Evolutionary conservation across 37 sponge, comb jelly and placozoan genomes (phyloP).

Genomic region (Beroe ovata): DNA sequence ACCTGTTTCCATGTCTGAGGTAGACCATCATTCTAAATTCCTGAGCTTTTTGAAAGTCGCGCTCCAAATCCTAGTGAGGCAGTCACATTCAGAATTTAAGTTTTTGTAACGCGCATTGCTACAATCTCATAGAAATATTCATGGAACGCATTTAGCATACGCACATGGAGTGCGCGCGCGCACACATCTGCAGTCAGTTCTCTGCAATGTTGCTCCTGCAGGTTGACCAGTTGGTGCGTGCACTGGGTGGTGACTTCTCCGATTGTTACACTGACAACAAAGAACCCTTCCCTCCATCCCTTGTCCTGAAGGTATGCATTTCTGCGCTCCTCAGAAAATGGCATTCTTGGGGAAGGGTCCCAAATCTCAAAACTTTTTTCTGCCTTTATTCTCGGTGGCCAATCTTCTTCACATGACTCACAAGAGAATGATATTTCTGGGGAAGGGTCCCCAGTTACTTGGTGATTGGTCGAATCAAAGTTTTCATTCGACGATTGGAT

Average conservation of each 20-base stretch:
- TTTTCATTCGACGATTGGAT: too few relatives aligned
- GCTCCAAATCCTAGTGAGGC: not conserved
- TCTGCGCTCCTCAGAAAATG: too few relatives aligned
- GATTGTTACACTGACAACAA: slow-evolving; percentile 58
- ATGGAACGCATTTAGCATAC: not conserved
- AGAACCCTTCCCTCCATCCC: slow-evolving; percentile 33
- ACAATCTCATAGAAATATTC: not conserved
- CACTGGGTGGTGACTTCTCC: slow-evolving; percentile 29
- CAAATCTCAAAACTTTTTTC: too few relatives aligned
- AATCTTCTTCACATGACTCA: too few relatives aligned
- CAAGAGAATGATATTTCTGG: too few relatives aligned
- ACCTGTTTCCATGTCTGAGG: slow-evolving; percentile 66
- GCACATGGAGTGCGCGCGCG: not conserved
- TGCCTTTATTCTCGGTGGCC: too few relatives aligned
- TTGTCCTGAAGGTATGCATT: slow-evolving; percentile 51
- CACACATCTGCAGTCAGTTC: not conserved
- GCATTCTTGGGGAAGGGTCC: too few relatives aligned
- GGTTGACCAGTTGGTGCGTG: slow-evolving; percentile 47
- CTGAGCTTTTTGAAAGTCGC: not conserved
- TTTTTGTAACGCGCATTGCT: not conserved
- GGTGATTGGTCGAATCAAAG: too few relatives aligned
- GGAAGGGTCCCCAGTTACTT: too few relatives aligned
- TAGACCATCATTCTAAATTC: too few relatives aligned
- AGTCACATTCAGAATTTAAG: not conserved
- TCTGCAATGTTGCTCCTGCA: not conserved